These are phyloP conservation scores for Cheilosia pagana DNA, from an alignment of 2,888 invertebrate genomes.

Conservation along the genomic window DNA sequence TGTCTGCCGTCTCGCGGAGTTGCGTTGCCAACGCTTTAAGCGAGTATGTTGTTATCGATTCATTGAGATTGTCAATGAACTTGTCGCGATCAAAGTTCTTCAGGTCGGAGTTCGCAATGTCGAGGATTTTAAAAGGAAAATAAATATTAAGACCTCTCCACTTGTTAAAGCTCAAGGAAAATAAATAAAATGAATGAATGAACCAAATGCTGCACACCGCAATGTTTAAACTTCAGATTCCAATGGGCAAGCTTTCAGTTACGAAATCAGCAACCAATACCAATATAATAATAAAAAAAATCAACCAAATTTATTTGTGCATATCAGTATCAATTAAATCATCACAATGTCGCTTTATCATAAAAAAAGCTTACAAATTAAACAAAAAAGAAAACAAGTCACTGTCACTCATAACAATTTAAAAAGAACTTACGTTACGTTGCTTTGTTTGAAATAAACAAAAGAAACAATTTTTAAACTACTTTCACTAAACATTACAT, in stretches of 20 bases:
- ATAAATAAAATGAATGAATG: no score
- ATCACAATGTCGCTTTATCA: slow-evolving; percentile 2
- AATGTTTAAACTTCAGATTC: no score
- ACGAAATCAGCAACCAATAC: background rate
- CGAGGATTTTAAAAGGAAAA: slow-evolving; percentile 87
- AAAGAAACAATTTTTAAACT: slow-evolving; percentile 50
- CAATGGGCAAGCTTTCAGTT: background rate
- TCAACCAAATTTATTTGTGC: slow-evolving; percentile 21
- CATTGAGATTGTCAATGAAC: slow-evolving; percentile 83
- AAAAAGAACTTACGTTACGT: background rate
- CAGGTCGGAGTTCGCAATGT: slow-evolving; percentile 88
- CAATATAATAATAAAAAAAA: background rate
- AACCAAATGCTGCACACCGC: no score
- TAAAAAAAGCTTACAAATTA: slow-evolving; percentile 47
- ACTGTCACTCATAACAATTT: slow-evolving; percentile 25
- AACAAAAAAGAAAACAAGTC: slow-evolving; percentile 2
- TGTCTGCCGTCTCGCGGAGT: slow-evolving; percentile 85
- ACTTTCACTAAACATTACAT: slow-evolving; percentile 60
- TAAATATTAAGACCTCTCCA: no score
- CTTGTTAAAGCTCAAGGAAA: no score
- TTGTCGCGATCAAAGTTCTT: slow-evolving; percentile 87
- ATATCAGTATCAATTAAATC: slow-evolving; percentile 7
- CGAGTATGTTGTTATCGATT: slow-evolving; percentile 88
- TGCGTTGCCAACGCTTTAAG: slow-evolving; percentile 86
- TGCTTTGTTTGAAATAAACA: slow-evolving; percentile 3